phyloP scores from a whole-genome alignment of 2,113 vertebrate species.

The Pyrgilauda ruficollis region DNA sequence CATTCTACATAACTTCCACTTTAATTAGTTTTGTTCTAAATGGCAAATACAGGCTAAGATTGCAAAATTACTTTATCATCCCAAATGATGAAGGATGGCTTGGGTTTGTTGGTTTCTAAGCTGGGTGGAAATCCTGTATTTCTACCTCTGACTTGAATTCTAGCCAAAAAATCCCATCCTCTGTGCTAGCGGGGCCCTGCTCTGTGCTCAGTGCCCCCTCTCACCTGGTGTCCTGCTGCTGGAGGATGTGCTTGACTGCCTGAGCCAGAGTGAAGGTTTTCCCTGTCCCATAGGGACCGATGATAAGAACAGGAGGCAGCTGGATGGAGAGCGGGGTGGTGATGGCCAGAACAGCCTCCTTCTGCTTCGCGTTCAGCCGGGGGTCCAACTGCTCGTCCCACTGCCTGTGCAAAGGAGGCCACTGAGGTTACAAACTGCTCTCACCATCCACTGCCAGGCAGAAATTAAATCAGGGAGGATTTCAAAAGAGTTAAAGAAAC shows the following conservation, averaged over 20 bases:
- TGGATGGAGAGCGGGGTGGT: slow-evolving; percentile 90
- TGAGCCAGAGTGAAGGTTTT: slow-evolving; percentile 99
- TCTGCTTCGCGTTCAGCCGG: slow-evolving; percentile 96
- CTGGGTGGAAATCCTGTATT: neutral
- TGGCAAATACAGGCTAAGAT: neutral
- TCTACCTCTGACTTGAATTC: neutral
- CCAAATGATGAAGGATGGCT: neutral
- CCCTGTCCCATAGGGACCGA: slow-evolving; percentile 97
- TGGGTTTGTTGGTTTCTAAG: neutral
- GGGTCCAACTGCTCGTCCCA: slow-evolving; percentile 99
- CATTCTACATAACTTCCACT: neutral
- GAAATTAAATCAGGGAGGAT: neutral
- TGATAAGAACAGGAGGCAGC: slow-evolving; percentile 95
- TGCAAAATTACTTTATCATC: neutral
- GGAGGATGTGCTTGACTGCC: slow-evolving; percentile 97
- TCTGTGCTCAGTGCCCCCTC: neutral
- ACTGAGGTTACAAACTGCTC: neutral
- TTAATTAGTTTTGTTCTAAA: neutral
- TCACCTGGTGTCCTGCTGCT: slow-evolving; percentile 92
- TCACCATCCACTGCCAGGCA: neutral
- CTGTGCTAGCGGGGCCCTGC: neutral
- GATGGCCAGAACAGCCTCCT: slow-evolving; percentile 96
- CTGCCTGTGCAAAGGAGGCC: slow-evolving; percentile 77
- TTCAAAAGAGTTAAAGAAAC: neutral
- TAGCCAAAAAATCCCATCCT: neutral